Evolutionary conservation across 1,140 invertebrate genomes (phyloP), one percentile per base, ranked within the genome.

Genomic region (Achroia grisella): DNA sequence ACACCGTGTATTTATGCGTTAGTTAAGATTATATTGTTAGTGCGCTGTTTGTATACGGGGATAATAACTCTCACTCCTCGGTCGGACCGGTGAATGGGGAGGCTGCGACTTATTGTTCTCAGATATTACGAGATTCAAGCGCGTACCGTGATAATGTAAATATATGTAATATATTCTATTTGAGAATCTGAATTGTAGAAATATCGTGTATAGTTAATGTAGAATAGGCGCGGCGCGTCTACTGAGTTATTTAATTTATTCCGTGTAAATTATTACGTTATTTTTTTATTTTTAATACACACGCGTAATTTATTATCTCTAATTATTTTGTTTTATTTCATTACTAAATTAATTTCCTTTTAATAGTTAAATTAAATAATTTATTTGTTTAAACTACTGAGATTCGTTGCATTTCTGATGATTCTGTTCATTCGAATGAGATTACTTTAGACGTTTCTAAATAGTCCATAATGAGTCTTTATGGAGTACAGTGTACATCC

Each of bases 51-150:
- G 48, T 77, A 52, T 53, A 40, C 49, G 51, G 62, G 64, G 57
- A 71, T 79, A 84, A 84, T 84, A 79, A 75, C 80, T 81, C 74
- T 53, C 70, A 51, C 71, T 73, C 65, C 66, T 63, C 65, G 56
- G 42, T 36, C 36, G 33, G 42, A 39, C 39, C 28, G 37, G 23
- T 36, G 35, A 37, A 51, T 48, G 67, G 66, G 69, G 72, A 72
- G 75, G 50, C 42, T 35, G 70, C 62, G 75, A 84, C 72, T 84
- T 80, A 80, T 84, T 81, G 68, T 78, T 71, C 69, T 67, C 67
- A 36, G 49, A 30, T 34, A 9, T 12, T 44, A 6, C 14, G 4
- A 46, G 27, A 36, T 39, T 43, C 29, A 12, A 32, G 6, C 12
- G 32, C 42, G 44, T 42, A 44, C 58, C 52, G 66, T 71, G 63